Percentiles rank a stretch among this genome's conserved stretches.
Conservation (phyloP, 2,888 invertebrate species). For the Habrosyne pyritoides region DNA sequence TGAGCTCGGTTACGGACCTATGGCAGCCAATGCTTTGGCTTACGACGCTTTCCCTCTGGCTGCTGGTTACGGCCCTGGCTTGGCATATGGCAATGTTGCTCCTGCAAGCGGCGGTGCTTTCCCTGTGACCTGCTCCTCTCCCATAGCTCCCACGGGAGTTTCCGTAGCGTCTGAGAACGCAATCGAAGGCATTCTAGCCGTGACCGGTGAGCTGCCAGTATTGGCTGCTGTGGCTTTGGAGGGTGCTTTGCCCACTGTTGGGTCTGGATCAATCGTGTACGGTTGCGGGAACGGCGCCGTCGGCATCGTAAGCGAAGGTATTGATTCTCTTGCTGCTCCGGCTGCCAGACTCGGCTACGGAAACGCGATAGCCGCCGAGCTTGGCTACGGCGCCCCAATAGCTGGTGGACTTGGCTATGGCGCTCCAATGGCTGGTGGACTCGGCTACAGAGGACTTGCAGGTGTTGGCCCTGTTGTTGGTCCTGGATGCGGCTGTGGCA, state of each 20-base stretch:
- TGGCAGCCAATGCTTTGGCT: not conserved
- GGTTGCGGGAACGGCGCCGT: constrained; percentile 41
- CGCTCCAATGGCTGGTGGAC: not conserved
- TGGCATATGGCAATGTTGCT: too few species aligned
- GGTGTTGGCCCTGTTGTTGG: not conserved
- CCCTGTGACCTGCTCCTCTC: constrained; percentile 39
- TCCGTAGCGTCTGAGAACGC: constrained; percentile 45
- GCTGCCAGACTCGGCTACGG: constrained; percentile 8
- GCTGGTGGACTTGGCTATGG: not conserved
- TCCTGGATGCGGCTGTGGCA: constrained; percentile 10
- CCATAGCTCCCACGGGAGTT: constrained; percentile 41
- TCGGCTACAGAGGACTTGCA: not conserved
- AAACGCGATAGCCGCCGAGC: not conserved
- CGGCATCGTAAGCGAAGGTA: constrained; percentile 16
- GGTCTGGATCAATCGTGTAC: constrained; percentile 41
- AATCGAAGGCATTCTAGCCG: constrained; percentile 39
- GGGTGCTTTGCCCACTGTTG: constrained; percentile 46
- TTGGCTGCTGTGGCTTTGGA: constrained; percentile 40
- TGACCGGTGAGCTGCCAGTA: constrained; percentile 44
- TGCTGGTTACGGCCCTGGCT: constrained; percentile 11
- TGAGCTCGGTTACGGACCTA: not conserved
- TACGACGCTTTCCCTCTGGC: not conserved
- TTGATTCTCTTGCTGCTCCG: constrained; percentile 20
- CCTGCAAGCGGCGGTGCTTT: constrained; percentile 34
- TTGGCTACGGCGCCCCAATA: not conserved